Percentiles rank a stretch among this genome's conserved stretches.
phyloP scores from a whole-genome alignment of 2,797 vertebrate genomes.

The Sebastes melanostomus region DNA sequence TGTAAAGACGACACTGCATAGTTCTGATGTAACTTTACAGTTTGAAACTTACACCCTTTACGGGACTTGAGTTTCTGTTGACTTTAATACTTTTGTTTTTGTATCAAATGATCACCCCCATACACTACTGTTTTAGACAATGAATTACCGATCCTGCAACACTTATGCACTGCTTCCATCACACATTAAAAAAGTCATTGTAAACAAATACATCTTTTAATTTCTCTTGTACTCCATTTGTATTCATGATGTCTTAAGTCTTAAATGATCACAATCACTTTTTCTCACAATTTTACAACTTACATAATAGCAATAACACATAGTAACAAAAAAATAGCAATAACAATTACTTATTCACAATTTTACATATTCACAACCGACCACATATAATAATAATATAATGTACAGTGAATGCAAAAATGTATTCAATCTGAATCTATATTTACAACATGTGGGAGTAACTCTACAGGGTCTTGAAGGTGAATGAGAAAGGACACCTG shows the following conservation, averaged over 20 bases:
- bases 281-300: constrained; percentile 15
- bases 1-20: background rate
- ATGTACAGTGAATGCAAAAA: background rate
- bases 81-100: background rate
- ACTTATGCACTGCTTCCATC: background rate
- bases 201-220: background rate
- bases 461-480: constrained; percentile 66
- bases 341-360: background rate
- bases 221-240: background rate
- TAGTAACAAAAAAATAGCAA: no score
- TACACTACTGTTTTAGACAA: background rate
- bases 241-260: background rate
- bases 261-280: background rate
- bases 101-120: background rate
- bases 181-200: background rate
- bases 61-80: background rate
- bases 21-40: background rate
- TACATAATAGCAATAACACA: background rate
- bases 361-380: constrained; percentile 26
- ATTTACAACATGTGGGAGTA: constrained; percentile 64
- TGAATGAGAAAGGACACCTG: constrained; percentile 68
- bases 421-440: constrained; percentile 55
- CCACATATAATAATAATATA: background rate
- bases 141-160: background rate
- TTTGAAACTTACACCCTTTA: background rate